A percentile compares a stretch with the other conserved stretches of the same genome.
These are phyloP conservation scores for Amiota communis DNA, from an alignment of 2,888 invertebrate species.

Conservation along the genomic window DNA sequence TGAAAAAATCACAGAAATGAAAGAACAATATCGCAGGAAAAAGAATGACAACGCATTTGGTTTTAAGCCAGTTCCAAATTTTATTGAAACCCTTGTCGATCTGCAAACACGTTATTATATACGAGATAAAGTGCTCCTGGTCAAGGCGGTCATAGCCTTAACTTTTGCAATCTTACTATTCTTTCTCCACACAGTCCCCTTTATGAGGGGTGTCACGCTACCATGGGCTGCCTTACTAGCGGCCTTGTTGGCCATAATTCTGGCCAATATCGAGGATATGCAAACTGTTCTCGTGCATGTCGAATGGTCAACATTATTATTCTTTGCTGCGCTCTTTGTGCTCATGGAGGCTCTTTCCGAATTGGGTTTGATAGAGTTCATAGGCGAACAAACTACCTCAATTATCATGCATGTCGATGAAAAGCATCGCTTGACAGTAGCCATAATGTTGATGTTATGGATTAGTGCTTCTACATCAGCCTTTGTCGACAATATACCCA, in stretches of 20 bases:
- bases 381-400: slow-evolving; percentile 80
- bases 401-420: slow-evolving; percentile 79
- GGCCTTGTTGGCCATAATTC: slow-evolving; percentile 82
- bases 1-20: slow-evolving; percentile 80
- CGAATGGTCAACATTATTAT: slow-evolving; percentile 92
- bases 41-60: slow-evolving; percentile 15
- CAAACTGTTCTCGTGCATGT: slow-evolving; percentile 86
- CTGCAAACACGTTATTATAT: slow-evolving; percentile 83
- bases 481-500: slow-evolving; percentile 92
- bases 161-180: slow-evolving; percentile 83
- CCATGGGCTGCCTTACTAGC: slow-evolving; percentile 91
- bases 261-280: slow-evolving; percentile 84
- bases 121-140: slow-evolving; percentile 80
- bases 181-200: slow-evolving; percentile 85
- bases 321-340: slow-evolving; percentile 91
- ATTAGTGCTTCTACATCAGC: slow-evolving; percentile 86
- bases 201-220: slow-evolving; percentile 80
- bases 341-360: slow-evolving; percentile 90
- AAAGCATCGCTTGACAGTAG: slow-evolving; percentile 79
- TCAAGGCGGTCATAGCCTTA: slow-evolving; percentile 83
- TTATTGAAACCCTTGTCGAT: slow-evolving; percentile 76
- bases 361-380: slow-evolving; percentile 85
- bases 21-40: slow-evolving; percentile 76
- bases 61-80: slow-evolving; percentile 74
- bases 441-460: slow-evolving; percentile 86